These are phyloP conservation scores for Campylomormyrus tamandua DNA, from an alignment of 2,113 vertebrate genomes.

Conservation along the genomic window DNA sequence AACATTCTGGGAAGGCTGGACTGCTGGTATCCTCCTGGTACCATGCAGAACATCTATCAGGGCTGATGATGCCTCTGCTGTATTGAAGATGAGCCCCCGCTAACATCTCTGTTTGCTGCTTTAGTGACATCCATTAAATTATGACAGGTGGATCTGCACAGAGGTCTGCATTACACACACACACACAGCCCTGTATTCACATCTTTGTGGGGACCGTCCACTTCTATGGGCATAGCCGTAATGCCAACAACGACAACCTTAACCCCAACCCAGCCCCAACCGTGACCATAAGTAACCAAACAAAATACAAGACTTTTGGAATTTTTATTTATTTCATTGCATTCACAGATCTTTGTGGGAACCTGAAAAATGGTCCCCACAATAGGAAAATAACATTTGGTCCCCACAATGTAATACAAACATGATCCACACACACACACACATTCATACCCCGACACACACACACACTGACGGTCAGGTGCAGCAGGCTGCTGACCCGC, in stretches of 20 bases:
- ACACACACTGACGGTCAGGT: conserved; percentile 18
- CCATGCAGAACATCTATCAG: not conserved
- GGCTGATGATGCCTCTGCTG: not conserved
- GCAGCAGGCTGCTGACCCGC: not conserved
- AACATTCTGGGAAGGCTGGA: not conserved
- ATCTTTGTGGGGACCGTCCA: not conserved
- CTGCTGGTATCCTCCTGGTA: not conserved
- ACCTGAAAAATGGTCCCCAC: not conserved
- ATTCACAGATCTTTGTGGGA: not conserved
- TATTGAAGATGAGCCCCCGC: not conserved
- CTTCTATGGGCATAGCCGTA: not conserved
- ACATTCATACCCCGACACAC: conserved; percentile 17
- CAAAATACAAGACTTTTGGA: not conserved
- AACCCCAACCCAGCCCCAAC: not conserved
- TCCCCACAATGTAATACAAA: not conserved
- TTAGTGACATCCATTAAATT: not conserved
- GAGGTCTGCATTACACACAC: conserved; percentile 12
- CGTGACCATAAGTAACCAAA: not conserved
- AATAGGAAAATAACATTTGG: not conserved
- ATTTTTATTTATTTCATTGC: not conserved
- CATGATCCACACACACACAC: not conserved
- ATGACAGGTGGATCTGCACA: not conserved
- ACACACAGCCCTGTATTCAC: not conserved
- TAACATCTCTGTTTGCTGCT: not conserved
- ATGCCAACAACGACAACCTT: not conserved